These are phyloP conservation scores for Numida meleagris DNA, from an alignment of 2,113 vertebrate species.

Conservation along the genomic window DNA sequence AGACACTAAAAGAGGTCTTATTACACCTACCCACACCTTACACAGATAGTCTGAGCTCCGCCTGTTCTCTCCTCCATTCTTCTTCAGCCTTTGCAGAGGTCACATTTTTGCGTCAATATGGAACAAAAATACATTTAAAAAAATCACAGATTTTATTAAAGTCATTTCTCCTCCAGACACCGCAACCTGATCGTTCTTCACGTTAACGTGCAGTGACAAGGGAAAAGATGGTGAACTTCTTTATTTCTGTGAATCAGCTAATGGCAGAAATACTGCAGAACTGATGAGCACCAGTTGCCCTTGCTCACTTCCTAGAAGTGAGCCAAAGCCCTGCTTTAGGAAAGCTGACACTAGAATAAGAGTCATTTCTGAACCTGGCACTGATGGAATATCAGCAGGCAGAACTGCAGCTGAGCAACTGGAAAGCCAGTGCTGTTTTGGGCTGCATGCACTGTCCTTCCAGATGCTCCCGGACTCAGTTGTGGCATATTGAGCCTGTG, in stretches of 20 bases:
- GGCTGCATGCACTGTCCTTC: not conserved
- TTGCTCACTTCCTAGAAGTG: not conserved
- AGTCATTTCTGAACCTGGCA: not conserved
- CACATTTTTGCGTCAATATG: not conserved
- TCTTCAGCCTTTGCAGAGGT: not conserved
- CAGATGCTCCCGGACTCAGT: not conserved
- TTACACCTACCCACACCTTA: not conserved
- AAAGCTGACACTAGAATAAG: not conserved
- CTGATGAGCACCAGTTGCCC: not conserved
- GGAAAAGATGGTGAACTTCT: not conserved
- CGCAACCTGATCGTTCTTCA: not conserved
- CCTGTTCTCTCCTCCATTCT: not conserved
- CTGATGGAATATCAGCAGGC: not conserved
- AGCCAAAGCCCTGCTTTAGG: not conserved
- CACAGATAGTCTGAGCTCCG: not conserved
- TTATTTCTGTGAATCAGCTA: not conserved
- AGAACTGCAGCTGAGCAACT: not conserved
- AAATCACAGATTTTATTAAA: rapidly evolving
- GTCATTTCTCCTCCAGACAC: not conserved
- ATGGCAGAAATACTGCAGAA: not conserved
- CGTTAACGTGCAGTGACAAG: not conserved
- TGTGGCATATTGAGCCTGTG: not conserved
- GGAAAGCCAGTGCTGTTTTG: not conserved
- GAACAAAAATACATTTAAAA: not conserved
- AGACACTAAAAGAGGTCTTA: not conserved